phyloP scores from a whole-genome alignment of 2,888 invertebrate species.

The Aspidapion aeneum region DNA sequence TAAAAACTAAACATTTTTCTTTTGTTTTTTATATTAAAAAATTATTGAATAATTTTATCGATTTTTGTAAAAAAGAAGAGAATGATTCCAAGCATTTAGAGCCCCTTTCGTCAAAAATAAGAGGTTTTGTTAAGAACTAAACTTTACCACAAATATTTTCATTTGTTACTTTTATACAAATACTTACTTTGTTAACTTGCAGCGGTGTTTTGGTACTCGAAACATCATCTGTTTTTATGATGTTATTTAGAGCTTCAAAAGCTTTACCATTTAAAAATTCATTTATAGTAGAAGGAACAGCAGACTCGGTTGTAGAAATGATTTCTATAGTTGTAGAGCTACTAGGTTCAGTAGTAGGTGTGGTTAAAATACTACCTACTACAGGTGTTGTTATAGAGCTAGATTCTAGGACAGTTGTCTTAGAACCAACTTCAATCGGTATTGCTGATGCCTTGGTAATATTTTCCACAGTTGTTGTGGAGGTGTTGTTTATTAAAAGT shows the following conservation, averaged over 20 bases:
- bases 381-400: neutral
- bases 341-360: constrained; percentile 6
- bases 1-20: no score
- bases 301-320: constrained; percentile 23
- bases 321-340: constrained; percentile 8
- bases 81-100: no score
- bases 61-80: no score
- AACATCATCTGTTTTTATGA: constrained; percentile 47
- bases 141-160: no score
- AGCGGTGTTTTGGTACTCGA: constrained; percentile 35
- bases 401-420: neutral
- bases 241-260: constrained; percentile 56
- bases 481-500: neutral
- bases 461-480: no score
- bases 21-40: no score
- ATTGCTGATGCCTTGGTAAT: no score
- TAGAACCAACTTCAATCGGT: neutral
- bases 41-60: no score
- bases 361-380: constrained; percentile 11
- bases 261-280: constrained; percentile 61
- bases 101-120: no score
- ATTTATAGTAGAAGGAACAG: constrained; percentile 51
- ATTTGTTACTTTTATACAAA: no score
- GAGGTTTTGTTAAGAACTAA: no score
- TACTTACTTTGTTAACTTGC: constrained; percentile 60